A percentile compares a stretch with the other conserved stretches of the same genome.
phyloP scores from a whole-genome alignment of 2,888 invertebrate species.

The Caenorhabditis sp. region DNA sequence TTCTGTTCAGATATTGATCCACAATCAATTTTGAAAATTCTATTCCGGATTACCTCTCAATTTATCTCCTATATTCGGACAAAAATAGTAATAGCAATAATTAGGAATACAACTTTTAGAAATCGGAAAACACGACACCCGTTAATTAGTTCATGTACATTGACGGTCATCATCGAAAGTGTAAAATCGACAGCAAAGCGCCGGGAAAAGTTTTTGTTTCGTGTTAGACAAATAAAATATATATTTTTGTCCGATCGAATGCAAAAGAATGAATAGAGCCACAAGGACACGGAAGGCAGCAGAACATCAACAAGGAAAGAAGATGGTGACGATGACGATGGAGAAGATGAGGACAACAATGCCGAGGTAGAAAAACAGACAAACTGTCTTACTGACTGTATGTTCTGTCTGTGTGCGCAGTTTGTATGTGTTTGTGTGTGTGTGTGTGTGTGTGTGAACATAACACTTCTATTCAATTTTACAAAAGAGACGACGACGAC shows the following conservation, averaged over 20 bases:
- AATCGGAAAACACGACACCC: not conserved
- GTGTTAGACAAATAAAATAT: conserved; percentile 1
- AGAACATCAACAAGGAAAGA: not conserved
- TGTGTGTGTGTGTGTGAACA: not conserved
- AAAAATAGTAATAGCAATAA: too few relatives aligned
- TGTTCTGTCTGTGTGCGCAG: not conserved
- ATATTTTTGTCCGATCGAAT: not conserved
- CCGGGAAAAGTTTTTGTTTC: not conserved
- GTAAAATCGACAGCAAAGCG: not conserved
- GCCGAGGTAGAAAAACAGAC: not conserved
- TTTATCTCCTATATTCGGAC: too few relatives aligned
- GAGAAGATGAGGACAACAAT: not conserved
- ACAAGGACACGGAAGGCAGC: not conserved
- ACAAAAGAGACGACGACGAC: not conserved
- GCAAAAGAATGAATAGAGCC: not conserved
- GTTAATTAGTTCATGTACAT: not conserved
- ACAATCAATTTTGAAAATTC: too few relatives aligned
- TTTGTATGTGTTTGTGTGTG: not conserved
- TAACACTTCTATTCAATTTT: not conserved
- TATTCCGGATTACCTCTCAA: too few relatives aligned
- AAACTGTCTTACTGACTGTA: not conserved
- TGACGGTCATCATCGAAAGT: not conserved
- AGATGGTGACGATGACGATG: too few relatives aligned
- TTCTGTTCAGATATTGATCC: too few relatives aligned
- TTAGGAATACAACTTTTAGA: not conserved